phyloP scores from a whole-genome alignment of 2,888 invertebrate species.

The Lamellibrachia columna region DNA sequence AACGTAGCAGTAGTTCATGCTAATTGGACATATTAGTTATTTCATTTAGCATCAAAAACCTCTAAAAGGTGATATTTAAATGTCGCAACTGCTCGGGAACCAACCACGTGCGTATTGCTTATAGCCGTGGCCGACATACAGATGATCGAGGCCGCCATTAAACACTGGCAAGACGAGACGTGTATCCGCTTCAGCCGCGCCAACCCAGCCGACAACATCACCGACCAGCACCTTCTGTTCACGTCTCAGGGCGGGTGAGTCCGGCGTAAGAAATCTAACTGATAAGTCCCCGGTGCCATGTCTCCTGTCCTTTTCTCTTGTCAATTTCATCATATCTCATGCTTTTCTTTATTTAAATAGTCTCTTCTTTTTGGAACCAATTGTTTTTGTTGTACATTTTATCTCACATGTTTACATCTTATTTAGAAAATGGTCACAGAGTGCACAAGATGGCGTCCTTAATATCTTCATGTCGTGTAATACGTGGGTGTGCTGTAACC shows the following conservation, averaged over 20 bases:
- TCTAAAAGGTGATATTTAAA: too few relatives aligned
- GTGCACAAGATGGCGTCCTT: too few relatives aligned
- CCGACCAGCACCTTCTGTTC: slow-evolving; percentile 6
- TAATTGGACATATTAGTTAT: too few relatives aligned
- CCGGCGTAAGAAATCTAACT: neutral
- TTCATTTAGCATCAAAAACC: too few relatives aligned
- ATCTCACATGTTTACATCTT: too few relatives aligned
- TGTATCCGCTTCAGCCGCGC: slow-evolving; percentile 16
- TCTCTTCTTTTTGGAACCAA: neutral
- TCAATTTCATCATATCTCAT: neutral
- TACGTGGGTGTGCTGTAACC: too few relatives aligned
- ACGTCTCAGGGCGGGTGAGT: slow-evolving; percentile 18
- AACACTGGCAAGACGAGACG: slow-evolving; percentile 11
- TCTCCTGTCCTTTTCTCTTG: neutral
- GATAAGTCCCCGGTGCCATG: neutral
- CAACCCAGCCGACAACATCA: neutral
- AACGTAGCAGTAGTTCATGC: too few relatives aligned
- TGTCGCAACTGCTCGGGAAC: too few relatives aligned
- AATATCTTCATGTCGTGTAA: too few relatives aligned
- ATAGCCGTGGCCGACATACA: neutral
- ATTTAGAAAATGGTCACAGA: too few relatives aligned
- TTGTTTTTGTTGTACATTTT: too few relatives aligned
- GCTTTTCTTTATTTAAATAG: neutral
- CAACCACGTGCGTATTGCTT: neutral
- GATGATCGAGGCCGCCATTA: slow-evolving; percentile 17